These are phyloP conservation scores for Tricholauxania praeusta DNA, from an alignment of 2,888 invertebrate species.

Conservation along the genomic window DNA sequence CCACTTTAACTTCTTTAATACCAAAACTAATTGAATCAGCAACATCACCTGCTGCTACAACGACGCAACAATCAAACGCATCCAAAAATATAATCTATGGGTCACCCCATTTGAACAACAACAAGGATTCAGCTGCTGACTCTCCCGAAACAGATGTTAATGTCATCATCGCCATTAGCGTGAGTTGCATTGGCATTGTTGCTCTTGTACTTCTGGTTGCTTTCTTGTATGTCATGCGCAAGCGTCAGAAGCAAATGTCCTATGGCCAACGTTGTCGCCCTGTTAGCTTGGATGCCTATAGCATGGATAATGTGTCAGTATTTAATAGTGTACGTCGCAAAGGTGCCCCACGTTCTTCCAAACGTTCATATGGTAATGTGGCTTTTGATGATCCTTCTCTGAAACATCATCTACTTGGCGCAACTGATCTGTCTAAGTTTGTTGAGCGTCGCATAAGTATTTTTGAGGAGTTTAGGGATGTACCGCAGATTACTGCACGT, in stretches of 20 bases:
- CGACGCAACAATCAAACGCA: constrained; percentile 5
- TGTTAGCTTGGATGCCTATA: constrained; percentile 89
- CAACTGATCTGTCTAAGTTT: constrained; percentile 82
- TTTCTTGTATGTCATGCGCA: constrained; percentile 81
- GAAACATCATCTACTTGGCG: constrained; percentile 80
- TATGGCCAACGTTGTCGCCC: constrained; percentile 91
- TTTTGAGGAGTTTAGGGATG: constrained; percentile 83
- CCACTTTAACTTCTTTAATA: constrained; percentile 44
- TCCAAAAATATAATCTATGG: neutral
- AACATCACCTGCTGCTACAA: constrained; percentile 44
- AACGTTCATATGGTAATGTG: constrained; percentile 90
- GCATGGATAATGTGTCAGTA: constrained; percentile 89
- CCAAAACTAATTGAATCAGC: constrained; percentile 40
- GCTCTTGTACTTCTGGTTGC: constrained; percentile 83
- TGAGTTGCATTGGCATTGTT: constrained; percentile 83
- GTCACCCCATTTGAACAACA: too few species aligned
- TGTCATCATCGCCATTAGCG: constrained; percentile 83
- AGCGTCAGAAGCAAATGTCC: constrained; percentile 82
- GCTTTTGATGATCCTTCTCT: constrained; percentile 88
- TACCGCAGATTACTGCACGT: constrained; percentile 82
- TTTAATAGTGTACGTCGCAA: constrained; percentile 83
- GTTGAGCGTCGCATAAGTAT: constrained; percentile 78
- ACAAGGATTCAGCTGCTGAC: constrained; percentile 47
- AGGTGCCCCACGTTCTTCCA: constrained; percentile 81
- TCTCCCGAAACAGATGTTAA: constrained; percentile 71